Percentiles rank a stretch among this genome's conserved stretches.
Evolutionary conservation across 2,888 invertebrate genomes (phyloP).

Genomic region (Philaethria dido): DNA sequence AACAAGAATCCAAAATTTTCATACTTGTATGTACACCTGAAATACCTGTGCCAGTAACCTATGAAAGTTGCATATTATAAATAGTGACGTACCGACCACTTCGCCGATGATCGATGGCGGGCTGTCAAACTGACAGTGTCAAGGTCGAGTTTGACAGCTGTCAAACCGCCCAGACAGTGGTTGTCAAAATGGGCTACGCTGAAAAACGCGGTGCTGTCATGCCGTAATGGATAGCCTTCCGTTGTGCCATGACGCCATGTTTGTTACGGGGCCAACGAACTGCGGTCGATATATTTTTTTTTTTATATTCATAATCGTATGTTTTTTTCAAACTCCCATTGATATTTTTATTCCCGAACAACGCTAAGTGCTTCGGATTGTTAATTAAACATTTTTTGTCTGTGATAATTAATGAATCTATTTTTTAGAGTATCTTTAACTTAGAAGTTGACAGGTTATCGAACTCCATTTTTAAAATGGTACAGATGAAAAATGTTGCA

Average conservation of each 20-base stretch:
- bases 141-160: slow-evolving; percentile 72
- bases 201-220: slow-evolving; percentile 75
- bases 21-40: slow-evolving; percentile 22
- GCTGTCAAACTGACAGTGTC: slow-evolving; percentile 61
- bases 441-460: slow-evolving; percentile 36
- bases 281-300: slow-evolving; percentile 46
- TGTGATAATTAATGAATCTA: slow-evolving; percentile 30
- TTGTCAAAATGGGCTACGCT: slow-evolving; percentile 62
- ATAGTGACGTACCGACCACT: slow-evolving; percentile 47
- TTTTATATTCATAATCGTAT: slow-evolving; percentile 46
- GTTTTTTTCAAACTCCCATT: slow-evolving; percentile 40
- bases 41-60: slow-evolving; percentile 41
- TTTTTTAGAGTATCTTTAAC: slow-evolving; percentile 27
- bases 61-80: slow-evolving; percentile 39
- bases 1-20: neutral
- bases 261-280: slow-evolving; percentile 64
- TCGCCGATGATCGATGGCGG: slow-evolving; percentile 63
- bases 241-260: slow-evolving; percentile 56
- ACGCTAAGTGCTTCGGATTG: slow-evolving; percentile 34
- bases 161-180: slow-evolving; percentile 52
- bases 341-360: slow-evolving; percentile 41
- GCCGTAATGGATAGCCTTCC: slow-evolving; percentile 75
- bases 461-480: slow-evolving; percentile 22
- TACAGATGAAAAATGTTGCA: slow-evolving; percentile 18
- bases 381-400: slow-evolving; percentile 39